Conservation (phyloP, 1,140 invertebrate species). For the Diorhabda elongata region DNA sequence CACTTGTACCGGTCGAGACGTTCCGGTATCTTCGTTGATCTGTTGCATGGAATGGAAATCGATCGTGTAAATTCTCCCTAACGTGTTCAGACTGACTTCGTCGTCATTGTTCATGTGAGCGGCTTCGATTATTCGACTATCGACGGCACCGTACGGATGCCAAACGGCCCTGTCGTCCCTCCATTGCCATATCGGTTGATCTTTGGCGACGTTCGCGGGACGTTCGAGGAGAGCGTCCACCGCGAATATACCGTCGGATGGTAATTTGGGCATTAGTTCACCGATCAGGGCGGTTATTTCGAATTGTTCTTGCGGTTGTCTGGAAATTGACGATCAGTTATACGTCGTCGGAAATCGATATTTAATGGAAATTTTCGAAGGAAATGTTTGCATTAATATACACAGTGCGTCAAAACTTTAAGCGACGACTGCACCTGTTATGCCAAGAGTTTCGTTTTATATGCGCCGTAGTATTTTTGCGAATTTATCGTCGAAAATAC, state of each 20-base stretch:
- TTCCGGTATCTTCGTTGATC: constrained; percentile 94
- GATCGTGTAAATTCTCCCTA: constrained; percentile 90
- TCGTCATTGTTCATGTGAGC: constrained; percentile 91
- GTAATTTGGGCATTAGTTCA: constrained; percentile 88
- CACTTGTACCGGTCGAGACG: constrained; percentile 5
- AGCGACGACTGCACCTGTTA: constrained; percentile 34
- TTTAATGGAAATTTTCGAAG: not conserved
- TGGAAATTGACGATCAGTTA: constrained; percentile 32
- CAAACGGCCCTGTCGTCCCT: constrained; percentile 85
- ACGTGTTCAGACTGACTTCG: constrained; percentile 86
- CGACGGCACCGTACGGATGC: constrained; percentile 63
- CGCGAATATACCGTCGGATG: constrained; percentile 89
- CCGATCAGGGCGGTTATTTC: constrained; percentile 95
- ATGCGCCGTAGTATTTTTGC: constrained; percentile 6
- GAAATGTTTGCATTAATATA: constrained; percentile 35
- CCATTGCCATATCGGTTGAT: constrained; percentile 93
- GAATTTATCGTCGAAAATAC: constrained; percentile 6
- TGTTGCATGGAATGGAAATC: constrained; percentile 97
- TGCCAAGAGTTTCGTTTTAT: constrained; percentile 19
- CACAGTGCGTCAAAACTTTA: constrained; percentile 33
- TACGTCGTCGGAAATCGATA: not conserved
- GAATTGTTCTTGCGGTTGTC: constrained; percentile 92
- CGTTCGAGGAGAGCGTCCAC: constrained; percentile 83
- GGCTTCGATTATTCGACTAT: constrained; percentile 69
- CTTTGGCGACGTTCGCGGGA: constrained; percentile 61